These are phyloP conservation scores for Illadopsis cleaveri DNA, from an alignment of 2,113 vertebrate genomes.

Conservation along the genomic window DNA sequence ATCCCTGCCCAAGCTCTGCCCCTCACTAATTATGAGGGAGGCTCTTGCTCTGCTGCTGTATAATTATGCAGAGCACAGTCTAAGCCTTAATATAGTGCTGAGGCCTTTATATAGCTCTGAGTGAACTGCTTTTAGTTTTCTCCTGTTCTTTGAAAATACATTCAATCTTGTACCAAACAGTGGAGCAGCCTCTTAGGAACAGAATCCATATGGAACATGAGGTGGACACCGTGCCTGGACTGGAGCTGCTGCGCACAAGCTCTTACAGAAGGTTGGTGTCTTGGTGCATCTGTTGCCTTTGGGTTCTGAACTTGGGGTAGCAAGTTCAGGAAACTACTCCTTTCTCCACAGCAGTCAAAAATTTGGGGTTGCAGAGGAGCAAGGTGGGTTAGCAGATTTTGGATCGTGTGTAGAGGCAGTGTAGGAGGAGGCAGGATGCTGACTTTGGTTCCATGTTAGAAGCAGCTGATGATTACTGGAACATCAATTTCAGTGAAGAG, in stretches of 20 bases:
- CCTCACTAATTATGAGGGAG: not conserved
- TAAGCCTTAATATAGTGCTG: not conserved
- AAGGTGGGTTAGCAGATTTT: not conserved
- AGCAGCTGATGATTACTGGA: not conserved
- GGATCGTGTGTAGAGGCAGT: rapidly evolving
- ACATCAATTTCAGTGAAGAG: constrained; percentile 52
- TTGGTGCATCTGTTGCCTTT: not conserved
- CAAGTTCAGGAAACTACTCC: not conserved
- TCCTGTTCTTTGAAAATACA: not conserved
- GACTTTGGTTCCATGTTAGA: not conserved
- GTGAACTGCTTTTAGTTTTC: not conserved
- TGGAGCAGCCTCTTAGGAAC: not conserved
- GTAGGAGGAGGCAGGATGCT: not conserved
- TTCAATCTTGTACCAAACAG: not conserved
- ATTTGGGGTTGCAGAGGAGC: not conserved
- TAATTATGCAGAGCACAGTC: not conserved
- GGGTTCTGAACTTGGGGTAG: not conserved
- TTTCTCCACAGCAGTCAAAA: not conserved
- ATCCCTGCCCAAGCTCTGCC: not conserved
- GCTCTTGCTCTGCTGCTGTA: not conserved
- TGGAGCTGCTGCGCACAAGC: not conserved
- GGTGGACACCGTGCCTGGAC: rapidly evolving
- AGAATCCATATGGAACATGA: not conserved
- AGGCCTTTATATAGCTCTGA: not conserved
- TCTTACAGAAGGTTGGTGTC: not conserved